Conservation (phyloP, 2,113 vertebrate species). For the Illadopsis cleaveri region DNA sequence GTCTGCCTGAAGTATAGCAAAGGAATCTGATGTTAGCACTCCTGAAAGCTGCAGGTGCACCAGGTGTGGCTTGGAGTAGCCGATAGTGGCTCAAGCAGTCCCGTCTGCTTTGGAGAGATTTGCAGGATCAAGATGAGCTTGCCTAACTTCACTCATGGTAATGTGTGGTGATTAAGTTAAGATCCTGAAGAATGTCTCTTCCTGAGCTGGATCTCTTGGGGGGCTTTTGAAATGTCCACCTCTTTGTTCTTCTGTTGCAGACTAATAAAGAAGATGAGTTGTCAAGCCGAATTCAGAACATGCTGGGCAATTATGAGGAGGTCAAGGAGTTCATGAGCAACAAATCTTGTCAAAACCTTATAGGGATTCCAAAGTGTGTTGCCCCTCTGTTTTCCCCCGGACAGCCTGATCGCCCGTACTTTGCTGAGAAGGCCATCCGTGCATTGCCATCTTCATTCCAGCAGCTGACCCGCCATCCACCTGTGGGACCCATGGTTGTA, state of each 20-base stretch:
- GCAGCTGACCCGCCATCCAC: slow-evolving; percentile 44
- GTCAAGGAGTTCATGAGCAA: slow-evolving; percentile 78
- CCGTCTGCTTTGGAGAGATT: not conserved
- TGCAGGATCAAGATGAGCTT: not conserved
- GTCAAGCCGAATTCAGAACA: slow-evolving; percentile 89
- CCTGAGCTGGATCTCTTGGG: not conserved
- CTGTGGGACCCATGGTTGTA: slow-evolving; percentile 18
- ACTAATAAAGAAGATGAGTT: slow-evolving; percentile 91
- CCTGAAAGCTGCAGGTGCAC: not conserved
- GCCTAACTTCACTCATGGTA: not conserved
- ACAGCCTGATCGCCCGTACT: slow-evolving; percentile 48
- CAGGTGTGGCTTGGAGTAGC: not conserved
- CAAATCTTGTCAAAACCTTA: slow-evolving; percentile 67
- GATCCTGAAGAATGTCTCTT: not conserved
- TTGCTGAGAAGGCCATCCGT: slow-evolving; percentile 62
- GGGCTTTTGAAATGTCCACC: not conserved
- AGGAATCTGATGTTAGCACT: not conserved
- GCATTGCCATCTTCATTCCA: slow-evolving; percentile 69
- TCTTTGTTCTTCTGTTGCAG: slow-evolving; percentile 69
- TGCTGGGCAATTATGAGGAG: slow-evolving; percentile 94
- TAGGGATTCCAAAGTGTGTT: slow-evolving; percentile 62
- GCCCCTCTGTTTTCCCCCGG: slow-evolving; percentile 31
- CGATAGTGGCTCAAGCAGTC: not conserved
- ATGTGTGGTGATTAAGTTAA: not conserved
- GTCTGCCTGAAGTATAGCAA: not conserved